These are phyloP conservation scores for Phymanthus crucifer DNA, from an alignment of 92 coral and sea anemone species.

Conservation along the genomic window DNA sequence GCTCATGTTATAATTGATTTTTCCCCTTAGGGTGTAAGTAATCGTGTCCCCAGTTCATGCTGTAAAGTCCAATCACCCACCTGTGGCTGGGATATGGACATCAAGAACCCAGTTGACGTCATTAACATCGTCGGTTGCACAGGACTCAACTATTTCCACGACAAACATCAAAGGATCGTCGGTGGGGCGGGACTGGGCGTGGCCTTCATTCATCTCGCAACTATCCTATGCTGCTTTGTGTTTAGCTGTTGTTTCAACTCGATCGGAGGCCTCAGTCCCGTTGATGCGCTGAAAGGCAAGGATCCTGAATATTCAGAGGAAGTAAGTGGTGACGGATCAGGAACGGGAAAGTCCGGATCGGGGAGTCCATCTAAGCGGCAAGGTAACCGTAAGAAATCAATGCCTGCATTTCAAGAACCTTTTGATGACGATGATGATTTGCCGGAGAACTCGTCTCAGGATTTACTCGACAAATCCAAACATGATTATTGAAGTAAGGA, in stretches of 20 bases:
- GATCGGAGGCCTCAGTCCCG: conserved; percentile 88
- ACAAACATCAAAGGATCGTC: conserved; percentile 62
- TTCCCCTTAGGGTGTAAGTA: conserved; percentile 64
- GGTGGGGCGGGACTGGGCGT: conserved; percentile 97
- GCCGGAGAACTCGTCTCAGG: conserved; percentile 66
- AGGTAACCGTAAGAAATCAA: conserved; percentile 36
- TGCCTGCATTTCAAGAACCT: conserved; percentile 68
- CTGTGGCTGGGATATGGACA: conserved; percentile 94
- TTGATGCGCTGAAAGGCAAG: conserved; percentile 87
- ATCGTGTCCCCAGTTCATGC: conserved; percentile 89
- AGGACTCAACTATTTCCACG: conserved; percentile 79
- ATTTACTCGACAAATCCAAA: conserved; percentile 76
- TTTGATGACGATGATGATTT: conserved; percentile 74
- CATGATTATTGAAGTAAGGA: not conserved
- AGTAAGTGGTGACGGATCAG: conserved; percentile 12
- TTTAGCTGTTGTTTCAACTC: conserved; percentile 80
- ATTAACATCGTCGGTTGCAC: conserved; percentile 91
- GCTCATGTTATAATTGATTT: not conserved
- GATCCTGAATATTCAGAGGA: conserved; percentile 60
- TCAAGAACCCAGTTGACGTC: conserved; percentile 96
- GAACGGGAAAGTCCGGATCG: conserved; percentile 26
- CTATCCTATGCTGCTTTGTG: conserved; percentile 63
- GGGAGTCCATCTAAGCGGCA: conserved; percentile 37
- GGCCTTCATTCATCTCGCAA: conserved; percentile 73
- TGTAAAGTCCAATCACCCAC: conserved; percentile 83